Evolutionary conservation across 2,113 vertebrate genomes (phyloP).

Genomic region (Halichoerus grypus): DNA sequence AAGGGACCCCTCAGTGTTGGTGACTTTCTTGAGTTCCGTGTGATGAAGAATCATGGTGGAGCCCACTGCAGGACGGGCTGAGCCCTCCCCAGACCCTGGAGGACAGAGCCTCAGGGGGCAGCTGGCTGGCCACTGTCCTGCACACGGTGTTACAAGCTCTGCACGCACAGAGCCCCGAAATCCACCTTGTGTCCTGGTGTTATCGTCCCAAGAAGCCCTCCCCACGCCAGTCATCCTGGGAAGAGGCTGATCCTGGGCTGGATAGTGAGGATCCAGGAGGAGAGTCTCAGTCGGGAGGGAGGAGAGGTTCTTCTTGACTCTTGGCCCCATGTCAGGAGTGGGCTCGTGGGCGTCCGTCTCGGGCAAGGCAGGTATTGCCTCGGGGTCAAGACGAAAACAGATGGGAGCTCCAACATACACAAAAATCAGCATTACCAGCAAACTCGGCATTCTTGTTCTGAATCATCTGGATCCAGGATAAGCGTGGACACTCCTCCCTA

Average conservation of each 20-base stretch:
- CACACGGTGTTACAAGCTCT: accelerated
- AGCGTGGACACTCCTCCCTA: background rate
- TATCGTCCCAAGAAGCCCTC: background rate
- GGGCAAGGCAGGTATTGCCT: accelerated
- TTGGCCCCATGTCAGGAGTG: background rate
- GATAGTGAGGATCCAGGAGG: background rate
- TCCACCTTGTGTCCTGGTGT: background rate
- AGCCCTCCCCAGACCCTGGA: background rate
- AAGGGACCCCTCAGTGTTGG: background rate
- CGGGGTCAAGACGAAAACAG: accelerated
- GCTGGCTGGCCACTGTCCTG: background rate
- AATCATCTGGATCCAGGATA: accelerated
- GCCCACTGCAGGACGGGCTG: background rate
- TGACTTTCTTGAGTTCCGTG: accelerated
- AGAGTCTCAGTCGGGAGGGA: background rate
- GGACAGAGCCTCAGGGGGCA: background rate
- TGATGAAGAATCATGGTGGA: too few species aligned
- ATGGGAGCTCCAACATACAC: accelerated
- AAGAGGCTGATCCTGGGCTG: too few species aligned
- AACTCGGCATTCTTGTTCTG: accelerated
- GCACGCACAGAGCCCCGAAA: background rate
- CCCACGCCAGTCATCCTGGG: background rate
- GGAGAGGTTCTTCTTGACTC: background rate
- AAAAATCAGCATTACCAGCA: accelerated
- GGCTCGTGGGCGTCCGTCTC: background rate